Conservation (phyloP, 2,113 vertebrate species). For the Microtus pennsylvanicus region DNA sequence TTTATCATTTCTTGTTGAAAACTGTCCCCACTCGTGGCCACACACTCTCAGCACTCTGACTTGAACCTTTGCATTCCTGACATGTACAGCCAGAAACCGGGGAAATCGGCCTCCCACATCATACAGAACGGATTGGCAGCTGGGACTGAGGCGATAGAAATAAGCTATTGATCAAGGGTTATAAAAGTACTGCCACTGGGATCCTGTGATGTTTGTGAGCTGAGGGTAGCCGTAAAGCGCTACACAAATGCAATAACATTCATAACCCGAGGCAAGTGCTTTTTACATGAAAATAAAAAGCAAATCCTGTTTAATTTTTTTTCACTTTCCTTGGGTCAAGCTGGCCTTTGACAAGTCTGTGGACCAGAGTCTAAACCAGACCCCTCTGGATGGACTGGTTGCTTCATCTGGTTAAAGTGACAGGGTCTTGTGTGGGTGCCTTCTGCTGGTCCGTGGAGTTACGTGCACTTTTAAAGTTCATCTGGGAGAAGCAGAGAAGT, state of each 20-base stretch:
- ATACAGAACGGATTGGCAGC: conserved; percentile 76
- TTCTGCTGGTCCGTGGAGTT: conserved; percentile 11
- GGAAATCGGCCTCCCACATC: conserved; percentile 52
- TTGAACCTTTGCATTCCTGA: conserved; percentile 65
- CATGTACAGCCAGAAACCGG: conserved; percentile 52
- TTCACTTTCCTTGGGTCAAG: conserved; percentile 26
- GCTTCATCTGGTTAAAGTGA: neutral
- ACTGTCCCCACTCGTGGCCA: neutral
- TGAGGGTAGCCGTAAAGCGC: conserved; percentile 75
- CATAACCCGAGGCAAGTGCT: conserved; percentile 79
- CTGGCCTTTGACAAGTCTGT: conserved; percentile 41
- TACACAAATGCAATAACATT: conserved; percentile 82
- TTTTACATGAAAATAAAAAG: conserved; percentile 82
- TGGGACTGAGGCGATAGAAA: conserved; percentile 80
- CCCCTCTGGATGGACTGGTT: neutral
- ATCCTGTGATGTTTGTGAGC: conserved; percentile 72
- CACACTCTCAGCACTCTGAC: neutral
- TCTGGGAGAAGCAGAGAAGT: neutral
- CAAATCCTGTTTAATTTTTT: conserved; percentile 75
- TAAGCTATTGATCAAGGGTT: conserved; percentile 84
- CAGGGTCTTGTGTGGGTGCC: neutral
- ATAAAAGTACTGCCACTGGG: conserved; percentile 79
- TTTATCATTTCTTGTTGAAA: conserved; percentile 58
- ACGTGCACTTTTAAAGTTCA: neutral
- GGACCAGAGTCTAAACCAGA: neutral